These are phyloP conservation scores for Hestina assimilis DNA, from an alignment of 1,140 invertebrate species.

Conservation along the genomic window DNA sequence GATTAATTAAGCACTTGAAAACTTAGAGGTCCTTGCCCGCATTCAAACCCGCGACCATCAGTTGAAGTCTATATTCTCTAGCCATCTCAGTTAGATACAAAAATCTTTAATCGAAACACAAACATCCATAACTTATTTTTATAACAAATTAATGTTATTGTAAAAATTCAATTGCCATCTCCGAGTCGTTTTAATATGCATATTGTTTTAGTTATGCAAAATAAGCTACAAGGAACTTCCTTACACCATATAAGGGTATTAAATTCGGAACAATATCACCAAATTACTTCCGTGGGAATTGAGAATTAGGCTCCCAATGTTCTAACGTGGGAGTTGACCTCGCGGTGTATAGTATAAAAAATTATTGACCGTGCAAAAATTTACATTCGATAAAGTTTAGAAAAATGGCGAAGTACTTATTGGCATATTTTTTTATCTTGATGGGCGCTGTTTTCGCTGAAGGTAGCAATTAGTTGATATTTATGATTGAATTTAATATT, in stretches of 20 bases:
- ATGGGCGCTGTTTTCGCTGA: constrained; percentile 33
- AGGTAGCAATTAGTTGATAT: constrained; percentile 49
- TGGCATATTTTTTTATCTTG: constrained; percentile 32
- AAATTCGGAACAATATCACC: constrained; percentile 26
- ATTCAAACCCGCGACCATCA: too few species aligned
- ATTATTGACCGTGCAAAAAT: constrained; percentile 39
- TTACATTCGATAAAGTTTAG: constrained; percentile 35
- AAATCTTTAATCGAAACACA: too few species aligned
- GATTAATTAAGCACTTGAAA: too few species aligned
- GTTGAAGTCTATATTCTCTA: too few species aligned
- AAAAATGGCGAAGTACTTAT: constrained; percentile 46
- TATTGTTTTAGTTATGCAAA: not conserved
- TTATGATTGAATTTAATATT: constrained; percentile 24
- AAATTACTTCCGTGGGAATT: constrained; percentile 56
- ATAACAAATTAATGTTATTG: too few species aligned
- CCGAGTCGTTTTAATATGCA: too few species aligned
- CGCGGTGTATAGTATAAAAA: constrained; percentile 56
- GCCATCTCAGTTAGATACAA: too few species aligned
- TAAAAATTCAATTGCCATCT: too few species aligned
- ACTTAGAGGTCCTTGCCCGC: too few species aligned
- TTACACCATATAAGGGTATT: constrained; percentile 39
- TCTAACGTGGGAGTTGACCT: constrained; percentile 55
- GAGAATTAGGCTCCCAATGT: constrained; percentile 33
- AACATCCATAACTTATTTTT: too few species aligned
- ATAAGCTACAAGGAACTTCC: constrained; percentile 27